These are phyloP conservation scores for Metellina segmentata DNA, from an alignment of 2,888 invertebrate genomes.

Conservation along the genomic window DNA sequence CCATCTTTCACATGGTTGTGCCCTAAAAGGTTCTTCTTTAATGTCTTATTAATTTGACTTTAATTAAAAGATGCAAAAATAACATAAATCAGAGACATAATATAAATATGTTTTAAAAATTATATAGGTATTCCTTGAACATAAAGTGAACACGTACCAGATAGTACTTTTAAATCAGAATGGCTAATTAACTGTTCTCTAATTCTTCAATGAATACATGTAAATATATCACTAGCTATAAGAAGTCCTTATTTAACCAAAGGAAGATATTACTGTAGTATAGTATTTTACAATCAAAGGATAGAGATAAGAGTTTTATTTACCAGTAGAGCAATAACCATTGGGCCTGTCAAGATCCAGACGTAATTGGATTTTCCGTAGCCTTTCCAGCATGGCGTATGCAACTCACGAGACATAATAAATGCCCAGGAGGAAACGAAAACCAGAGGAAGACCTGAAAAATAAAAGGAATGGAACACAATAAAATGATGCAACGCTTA, in stretches of 20 bases:
- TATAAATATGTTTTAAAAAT: too few species aligned
- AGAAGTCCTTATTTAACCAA: background rate
- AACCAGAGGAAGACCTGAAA: conserved; percentile 82
- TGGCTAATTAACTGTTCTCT: background rate
- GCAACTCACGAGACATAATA: conserved; percentile 79
- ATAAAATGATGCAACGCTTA: background rate
- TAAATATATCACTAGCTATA: background rate
- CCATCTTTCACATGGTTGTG: too few species aligned
- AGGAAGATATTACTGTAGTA: background rate
- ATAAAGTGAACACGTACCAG: too few species aligned
- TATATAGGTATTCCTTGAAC: too few species aligned
- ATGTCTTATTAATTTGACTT: too few species aligned
- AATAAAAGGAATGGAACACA: background rate
- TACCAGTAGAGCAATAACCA: conserved; percentile 80
- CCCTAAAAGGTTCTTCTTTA: too few species aligned
- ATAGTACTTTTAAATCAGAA: too few species aligned
- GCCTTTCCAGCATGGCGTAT: conserved; percentile 79
- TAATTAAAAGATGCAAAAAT: too few species aligned
- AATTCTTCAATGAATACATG: background rate
- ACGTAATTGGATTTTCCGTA: conserved; percentile 79
- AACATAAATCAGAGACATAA: too few species aligned
- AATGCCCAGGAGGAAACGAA: conserved; percentile 82
- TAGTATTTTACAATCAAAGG: background rate
- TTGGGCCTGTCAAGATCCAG: conserved; percentile 80
- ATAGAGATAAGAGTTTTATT: conserved; percentile 45